A percentile compares a stretch with the other conserved stretches of the same genome.
phyloP scores from a whole-genome alignment of 2,797 vertebrate species.

The Anolis apletophallus region DNA sequence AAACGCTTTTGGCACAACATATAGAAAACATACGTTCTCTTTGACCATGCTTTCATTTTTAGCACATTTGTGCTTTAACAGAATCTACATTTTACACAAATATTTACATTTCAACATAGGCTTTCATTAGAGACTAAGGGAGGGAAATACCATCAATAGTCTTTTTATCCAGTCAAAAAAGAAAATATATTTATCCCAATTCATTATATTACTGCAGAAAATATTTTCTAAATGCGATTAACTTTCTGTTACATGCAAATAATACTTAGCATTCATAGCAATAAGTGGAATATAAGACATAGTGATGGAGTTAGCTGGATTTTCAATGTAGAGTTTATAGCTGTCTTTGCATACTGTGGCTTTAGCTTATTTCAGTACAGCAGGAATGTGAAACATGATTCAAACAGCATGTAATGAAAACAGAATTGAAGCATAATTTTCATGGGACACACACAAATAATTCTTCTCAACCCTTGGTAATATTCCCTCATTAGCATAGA shows the following conservation, averaged over 20 bases:
- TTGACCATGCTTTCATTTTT: background rate
- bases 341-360: background rate
- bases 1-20: background rate
- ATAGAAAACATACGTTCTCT: background rate
- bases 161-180: slow-evolving; percentile 15
- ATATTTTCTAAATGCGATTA: background rate
- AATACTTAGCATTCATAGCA: too few species aligned
- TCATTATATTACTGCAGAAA: background rate
- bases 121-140: background rate
- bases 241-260: background rate
- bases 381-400: background rate
- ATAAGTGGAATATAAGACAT: slow-evolving; percentile 34
- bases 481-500: background rate
- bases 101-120: background rate
- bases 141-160: slow-evolving; percentile 7
- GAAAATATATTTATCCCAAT: slow-evolving; percentile 14
- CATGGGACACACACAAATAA: background rate
- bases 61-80: background rate
- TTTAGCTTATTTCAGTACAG: background rate
- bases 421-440: slow-evolving; percentile 8
- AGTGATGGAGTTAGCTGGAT: background rate
- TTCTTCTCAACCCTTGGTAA: background rate
- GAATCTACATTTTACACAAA: background rate
- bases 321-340: background rate
- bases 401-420: background rate